These are phyloP conservation scores for Pteromalus puparum DNA, from an alignment of 1,140 invertebrate genomes.

Conservation along the genomic window DNA sequence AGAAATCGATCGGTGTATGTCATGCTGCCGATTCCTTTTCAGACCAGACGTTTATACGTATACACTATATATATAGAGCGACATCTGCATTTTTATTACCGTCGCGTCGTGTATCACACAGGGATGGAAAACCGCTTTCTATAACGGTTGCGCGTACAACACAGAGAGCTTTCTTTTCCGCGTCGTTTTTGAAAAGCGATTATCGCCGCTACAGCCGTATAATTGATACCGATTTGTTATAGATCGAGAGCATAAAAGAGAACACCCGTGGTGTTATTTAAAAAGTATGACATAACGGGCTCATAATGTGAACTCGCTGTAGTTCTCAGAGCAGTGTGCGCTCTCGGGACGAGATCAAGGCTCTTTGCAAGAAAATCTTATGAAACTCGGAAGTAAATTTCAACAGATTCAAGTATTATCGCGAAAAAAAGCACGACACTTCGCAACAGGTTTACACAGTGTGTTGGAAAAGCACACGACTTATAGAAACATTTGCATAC, in stretches of 20 bases:
- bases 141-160: background rate
- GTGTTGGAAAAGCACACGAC: background rate
- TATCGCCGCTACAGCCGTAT: too few species aligned
- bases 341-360: background rate
- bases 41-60: background rate
- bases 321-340: too few species aligned
- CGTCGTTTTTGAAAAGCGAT: background rate
- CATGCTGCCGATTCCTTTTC: background rate
- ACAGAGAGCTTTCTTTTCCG: too few species aligned
- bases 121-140: background rate
- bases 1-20: background rate
- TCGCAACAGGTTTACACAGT: background rate
- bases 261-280: too few species aligned
- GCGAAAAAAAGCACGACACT: background rate
- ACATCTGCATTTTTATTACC: too few species aligned
- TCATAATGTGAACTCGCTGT: background rate
- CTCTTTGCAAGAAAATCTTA: constrained; percentile 22
- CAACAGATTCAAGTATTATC: constrained; percentile 2
- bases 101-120: too few species aligned
- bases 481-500: background rate
- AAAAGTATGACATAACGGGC: too few species aligned
- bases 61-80: too few species aligned
- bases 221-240: background rate
- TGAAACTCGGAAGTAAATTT: constrained; percentile 32
- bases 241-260: too few species aligned